A percentile compares a stretch with the other conserved stretches of the same genome.
phyloP scores from a whole-genome alignment of 2,113 vertebrate species.

The Vulpes lagopus region DNA sequence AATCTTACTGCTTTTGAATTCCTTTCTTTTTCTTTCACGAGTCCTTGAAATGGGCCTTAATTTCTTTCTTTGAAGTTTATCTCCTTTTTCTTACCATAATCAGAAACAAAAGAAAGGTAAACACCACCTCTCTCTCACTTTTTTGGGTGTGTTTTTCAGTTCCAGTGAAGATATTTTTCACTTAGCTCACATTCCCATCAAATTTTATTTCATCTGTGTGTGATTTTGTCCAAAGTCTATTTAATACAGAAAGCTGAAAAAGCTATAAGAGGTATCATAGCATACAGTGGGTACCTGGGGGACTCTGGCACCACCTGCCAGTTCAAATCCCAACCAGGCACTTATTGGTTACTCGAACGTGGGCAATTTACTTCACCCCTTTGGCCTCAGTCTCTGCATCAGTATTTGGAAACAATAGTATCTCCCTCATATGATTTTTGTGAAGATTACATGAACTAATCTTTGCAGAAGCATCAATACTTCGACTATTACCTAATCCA shows the following conservation, averaged over 20 bases:
- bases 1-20: background rate
- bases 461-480: background rate
- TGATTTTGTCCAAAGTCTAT: background rate
- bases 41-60: background rate
- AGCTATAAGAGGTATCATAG: background rate
- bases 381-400: background rate
- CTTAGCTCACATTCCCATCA: background rate
- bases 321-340: background rate
- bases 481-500: background rate
- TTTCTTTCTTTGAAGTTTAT: background rate
- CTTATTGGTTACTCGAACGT: accelerated
- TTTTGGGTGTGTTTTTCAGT: background rate
- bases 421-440: background rate
- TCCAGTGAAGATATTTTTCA: background rate
- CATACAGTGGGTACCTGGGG: background rate
- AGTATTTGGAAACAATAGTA: background rate
- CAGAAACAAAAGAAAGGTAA: background rate
- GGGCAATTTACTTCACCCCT: background rate
- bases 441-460: background rate
- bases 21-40: background rate
- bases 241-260: background rate
- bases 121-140: background rate
- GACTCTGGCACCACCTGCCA: too few relatives aligned
- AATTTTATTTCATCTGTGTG: background rate
- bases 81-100: background rate